phyloP scores from a whole-genome alignment of 2,797 vertebrate species.

The Acanthiza pusilla region DNA sequence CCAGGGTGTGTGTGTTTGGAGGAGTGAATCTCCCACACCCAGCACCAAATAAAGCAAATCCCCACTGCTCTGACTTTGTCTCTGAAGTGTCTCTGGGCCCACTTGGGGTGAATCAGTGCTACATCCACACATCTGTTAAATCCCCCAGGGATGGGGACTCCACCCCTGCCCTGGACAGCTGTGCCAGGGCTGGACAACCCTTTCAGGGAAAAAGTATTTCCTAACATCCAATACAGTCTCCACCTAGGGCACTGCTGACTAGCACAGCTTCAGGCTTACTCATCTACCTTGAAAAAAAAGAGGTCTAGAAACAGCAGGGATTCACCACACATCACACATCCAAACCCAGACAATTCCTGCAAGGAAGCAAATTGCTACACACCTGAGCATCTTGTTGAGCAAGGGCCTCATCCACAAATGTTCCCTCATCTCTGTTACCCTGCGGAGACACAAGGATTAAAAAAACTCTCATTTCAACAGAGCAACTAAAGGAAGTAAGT shows the following conservation, averaged over 20 bases:
- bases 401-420: slow-evolving; percentile 77
- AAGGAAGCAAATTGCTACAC: background rate
- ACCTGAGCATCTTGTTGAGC: slow-evolving; percentile 88
- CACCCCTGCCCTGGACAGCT: background rate
- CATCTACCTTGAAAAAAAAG: background rate
- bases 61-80: too few species aligned
- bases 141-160: background rate
- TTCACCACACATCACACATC: background rate
- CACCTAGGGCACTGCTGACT: background rate
- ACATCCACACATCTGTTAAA: background rate
- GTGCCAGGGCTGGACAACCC: background rate
- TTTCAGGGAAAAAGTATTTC: background rate
- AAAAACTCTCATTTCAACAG: background rate
- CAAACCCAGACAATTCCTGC: background rate
- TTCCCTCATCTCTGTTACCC: slow-evolving; percentile 88
- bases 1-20: too few species aligned
- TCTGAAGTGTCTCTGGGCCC: too few species aligned
- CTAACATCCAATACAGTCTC: background rate
- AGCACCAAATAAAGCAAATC: too few species aligned
- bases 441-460: slow-evolving; percentile 22
- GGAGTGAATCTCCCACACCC: too few species aligned
- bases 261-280: background rate
- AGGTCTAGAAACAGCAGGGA: background rate
- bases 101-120: too few species aligned
- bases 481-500: background rate